Percentiles rank a stretch among this genome's conserved stretches.
Evolutionary conservation across 2,797 vertebrate species (phyloP).

Genomic region (Peromyscus attwateri): DNA sequence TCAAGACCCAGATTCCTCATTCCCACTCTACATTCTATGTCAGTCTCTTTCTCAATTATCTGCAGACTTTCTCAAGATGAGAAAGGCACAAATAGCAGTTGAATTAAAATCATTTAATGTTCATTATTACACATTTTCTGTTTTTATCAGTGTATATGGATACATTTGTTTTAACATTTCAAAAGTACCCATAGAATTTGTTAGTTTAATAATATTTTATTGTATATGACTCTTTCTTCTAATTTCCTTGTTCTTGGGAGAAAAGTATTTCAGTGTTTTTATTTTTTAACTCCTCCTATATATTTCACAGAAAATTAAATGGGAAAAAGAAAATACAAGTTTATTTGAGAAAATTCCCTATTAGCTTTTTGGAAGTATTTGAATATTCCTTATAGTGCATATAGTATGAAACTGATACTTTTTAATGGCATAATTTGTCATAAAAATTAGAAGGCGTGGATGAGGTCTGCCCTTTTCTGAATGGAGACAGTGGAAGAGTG

Average conservation of each 20-base stretch:
- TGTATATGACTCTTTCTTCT: conserved; percentile 31
- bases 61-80: background rate
- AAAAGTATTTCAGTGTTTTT: conserved; percentile 46
- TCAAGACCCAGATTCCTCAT: conserved; percentile 28
- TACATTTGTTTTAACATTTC: conserved; percentile 15
- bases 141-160: conserved; percentile 17
- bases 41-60: conserved; percentile 33
- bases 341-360: background rate
- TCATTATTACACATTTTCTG: conserved; percentile 8
- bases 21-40: conserved; percentile 1
- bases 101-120: conserved; percentile 16
- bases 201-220: conserved; percentile 23
- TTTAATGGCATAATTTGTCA: conserved; percentile 18
- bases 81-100: background rate
- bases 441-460: background rate
- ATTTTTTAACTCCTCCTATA: background rate
- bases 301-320: conserved; percentile 33
- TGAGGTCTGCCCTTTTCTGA: no score
- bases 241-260: background rate
- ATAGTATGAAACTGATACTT: background rate
- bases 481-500: background rate
- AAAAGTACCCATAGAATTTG: conserved; percentile 2
- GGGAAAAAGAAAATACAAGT: conserved; percentile 16
- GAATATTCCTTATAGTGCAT: conserved; percentile 20
- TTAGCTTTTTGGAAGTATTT: conserved; percentile 1